These are phyloP conservation scores for Holacanthus passer DNA, from an alignment of 2,113 vertebrate genomes.

Conservation along the genomic window DNA sequence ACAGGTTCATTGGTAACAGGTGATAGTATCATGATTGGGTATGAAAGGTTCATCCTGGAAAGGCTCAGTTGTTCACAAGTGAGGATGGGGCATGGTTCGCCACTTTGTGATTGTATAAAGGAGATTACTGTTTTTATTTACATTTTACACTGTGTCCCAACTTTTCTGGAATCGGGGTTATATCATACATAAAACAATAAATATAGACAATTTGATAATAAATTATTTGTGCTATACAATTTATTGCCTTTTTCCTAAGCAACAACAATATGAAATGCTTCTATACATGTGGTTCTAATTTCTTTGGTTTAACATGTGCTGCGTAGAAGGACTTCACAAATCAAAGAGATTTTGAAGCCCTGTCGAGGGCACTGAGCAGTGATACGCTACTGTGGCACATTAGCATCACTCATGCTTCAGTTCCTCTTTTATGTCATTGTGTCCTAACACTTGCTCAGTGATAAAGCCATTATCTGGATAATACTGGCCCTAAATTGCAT, in stretches of 20 bases:
- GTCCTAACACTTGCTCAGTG: slow-evolving; percentile 48
- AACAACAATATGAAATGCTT: slow-evolving; percentile 53
- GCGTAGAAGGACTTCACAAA: slow-evolving; percentile 81
- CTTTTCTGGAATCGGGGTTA: too few species aligned
- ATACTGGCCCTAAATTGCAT: slow-evolving; percentile 73
- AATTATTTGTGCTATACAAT: slow-evolving; percentile 54
- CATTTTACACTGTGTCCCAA: too few species aligned
- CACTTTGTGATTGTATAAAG: too few species aligned
- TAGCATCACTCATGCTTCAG: slow-evolving; percentile 79
- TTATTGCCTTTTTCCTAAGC: not conserved
- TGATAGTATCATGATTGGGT: too few species aligned
- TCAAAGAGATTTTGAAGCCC: slow-evolving; percentile 91
- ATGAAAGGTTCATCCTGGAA: too few species aligned
- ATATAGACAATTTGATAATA: too few species aligned
- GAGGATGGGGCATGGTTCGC: too few species aligned
- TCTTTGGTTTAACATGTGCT: slow-evolving; percentile 86
- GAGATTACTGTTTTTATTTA: too few species aligned
- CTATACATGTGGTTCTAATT: slow-evolving; percentile 67
- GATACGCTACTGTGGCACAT: slow-evolving; percentile 86
- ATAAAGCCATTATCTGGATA: slow-evolving; percentile 75
- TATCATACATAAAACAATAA: too few species aligned
- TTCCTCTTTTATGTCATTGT: slow-evolving; percentile 50
- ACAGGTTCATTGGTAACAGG: too few species aligned
- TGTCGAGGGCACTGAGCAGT: slow-evolving; percentile 84
- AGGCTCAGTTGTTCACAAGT: too few species aligned